Percentiles rank a stretch among this genome's conserved stretches.
Evolutionary conservation across 2,797 vertebrate genomes (phyloP).

Genomic region (Acrossocheilus fasciatus): DNA sequence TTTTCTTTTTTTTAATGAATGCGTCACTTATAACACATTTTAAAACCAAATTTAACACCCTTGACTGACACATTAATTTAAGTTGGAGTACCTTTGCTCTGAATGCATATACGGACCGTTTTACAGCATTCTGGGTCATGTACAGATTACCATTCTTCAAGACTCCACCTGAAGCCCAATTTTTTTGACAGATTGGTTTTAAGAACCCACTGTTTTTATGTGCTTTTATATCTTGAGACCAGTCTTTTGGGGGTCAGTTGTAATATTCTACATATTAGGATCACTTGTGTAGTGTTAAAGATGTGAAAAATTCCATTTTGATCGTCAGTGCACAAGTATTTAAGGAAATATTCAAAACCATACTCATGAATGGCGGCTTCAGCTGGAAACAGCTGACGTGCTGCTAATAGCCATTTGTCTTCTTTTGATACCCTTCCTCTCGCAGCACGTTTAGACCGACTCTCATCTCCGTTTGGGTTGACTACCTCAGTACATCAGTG

Average conservation of each 20-base stretch:
- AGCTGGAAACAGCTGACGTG: not conserved
- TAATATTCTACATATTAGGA: not conserved
- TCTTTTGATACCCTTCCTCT: slow-evolving; percentile 26
- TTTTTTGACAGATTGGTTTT: slow-evolving; percentile 25
- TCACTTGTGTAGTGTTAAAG: not conserved
- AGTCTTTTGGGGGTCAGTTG: slow-evolving; percentile 26
- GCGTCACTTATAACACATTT: slow-evolving; percentile 15
- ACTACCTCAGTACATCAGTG: slow-evolving; percentile 74
- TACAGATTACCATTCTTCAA: slow-evolving; percentile 21
- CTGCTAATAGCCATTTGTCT: slow-evolving; percentile 31
- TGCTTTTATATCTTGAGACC: slow-evolving; percentile 36
- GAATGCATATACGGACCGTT: not conserved
- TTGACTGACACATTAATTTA: not conserved
- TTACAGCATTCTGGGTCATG: slow-evolving; percentile 11
- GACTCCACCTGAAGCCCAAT: slow-evolving; percentile 5
- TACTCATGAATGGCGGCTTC: not conserved
- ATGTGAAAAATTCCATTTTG: not conserved
- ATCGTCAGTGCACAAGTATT: not conserved
- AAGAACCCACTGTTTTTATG: slow-evolving; percentile 27
- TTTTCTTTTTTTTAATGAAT: slow-evolving; percentile 22
- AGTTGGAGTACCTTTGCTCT: not conserved
- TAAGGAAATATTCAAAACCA: not conserved
- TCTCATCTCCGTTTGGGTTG: slow-evolving; percentile 62
- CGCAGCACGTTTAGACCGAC: slow-evolving; percentile 39
- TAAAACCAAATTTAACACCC: not conserved